A percentile compares a stretch with the other conserved stretches of the same genome.
These are phyloP conservation scores for Enteromius trimaculatus DNA, from an alignment of 2,797 vertebrate genomes.

Conservation along the genomic window DNA sequence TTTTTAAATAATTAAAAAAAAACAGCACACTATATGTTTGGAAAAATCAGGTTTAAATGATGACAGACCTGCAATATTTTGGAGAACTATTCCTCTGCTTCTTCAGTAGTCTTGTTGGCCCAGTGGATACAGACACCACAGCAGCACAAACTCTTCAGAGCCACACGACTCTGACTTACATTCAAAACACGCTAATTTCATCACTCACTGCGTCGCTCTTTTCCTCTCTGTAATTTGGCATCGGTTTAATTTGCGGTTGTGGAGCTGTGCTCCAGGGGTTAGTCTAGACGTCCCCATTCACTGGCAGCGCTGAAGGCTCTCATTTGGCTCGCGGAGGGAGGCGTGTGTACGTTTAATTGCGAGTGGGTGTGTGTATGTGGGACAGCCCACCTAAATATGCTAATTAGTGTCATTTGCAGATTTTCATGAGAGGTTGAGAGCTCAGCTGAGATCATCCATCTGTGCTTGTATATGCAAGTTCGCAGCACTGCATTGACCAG, in stretches of 20 bases:
- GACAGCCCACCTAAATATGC: conserved; percentile 21
- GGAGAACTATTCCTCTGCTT: background rate
- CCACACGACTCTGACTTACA: conserved; percentile 4
- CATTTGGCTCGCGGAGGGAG: background rate
- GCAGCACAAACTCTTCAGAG: background rate
- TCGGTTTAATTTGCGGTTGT: conserved; percentile 48
- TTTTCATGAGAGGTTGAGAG: conserved; percentile 19
- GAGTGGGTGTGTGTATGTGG: conserved; percentile 27
- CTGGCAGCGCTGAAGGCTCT: conserved; percentile 15
- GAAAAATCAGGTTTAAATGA: background rate
- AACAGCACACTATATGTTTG: background rate
- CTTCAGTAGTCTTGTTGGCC: background rate
- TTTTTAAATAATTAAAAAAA: no score
- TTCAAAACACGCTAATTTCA: conserved; percentile 20
- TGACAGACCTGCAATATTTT: background rate
- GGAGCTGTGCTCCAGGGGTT: conserved; percentile 41
- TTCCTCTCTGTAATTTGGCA: conserved; percentile 37
- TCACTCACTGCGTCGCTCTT: conserved; percentile 25
- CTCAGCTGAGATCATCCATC: conserved; percentile 18
- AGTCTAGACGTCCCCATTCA: conserved; percentile 37
- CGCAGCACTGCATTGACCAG: background rate
- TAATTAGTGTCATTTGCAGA: conserved; percentile 42
- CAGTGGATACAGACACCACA: background rate
- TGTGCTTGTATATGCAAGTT: background rate
- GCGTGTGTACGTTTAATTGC: background rate